Evolutionary conservation across 2,797 vertebrate genomes (phyloP).

Genomic region (Nasua narica): DNA sequence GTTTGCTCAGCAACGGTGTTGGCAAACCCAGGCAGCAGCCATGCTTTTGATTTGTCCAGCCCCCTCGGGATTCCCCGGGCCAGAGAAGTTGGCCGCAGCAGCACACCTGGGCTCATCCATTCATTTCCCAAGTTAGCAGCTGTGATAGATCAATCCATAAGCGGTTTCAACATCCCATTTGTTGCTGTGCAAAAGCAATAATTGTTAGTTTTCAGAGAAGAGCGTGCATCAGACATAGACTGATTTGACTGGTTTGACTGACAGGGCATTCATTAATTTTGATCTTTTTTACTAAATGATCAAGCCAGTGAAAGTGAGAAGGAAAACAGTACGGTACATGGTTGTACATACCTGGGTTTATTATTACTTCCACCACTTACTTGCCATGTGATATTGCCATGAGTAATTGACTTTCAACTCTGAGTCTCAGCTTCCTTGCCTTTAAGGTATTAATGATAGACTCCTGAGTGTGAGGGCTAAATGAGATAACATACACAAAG

Average conservation of each 20-base stretch:
- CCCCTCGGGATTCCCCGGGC: neutral
- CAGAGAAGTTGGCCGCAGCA: neutral
- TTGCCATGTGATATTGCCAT: neutral
- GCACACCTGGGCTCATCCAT: neutral
- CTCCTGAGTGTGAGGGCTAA: neutral
- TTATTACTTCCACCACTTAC: neutral
- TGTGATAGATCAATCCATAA: neutral
- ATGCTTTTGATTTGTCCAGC: neutral
- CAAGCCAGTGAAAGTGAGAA: neutral
- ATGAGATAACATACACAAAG: neutral
- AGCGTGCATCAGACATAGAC: neutral
- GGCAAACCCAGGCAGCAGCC: neutral
- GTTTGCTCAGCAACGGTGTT: neutral
- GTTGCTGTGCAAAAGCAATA: neutral
- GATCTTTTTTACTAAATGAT: neutral
- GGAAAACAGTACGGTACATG: neutral
- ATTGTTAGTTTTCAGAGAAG: neutral
- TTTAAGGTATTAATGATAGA: neutral
- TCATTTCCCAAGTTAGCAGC: neutral
- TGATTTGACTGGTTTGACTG: neutral
- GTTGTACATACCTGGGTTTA: neutral
- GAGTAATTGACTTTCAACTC: neutral
- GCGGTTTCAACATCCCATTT: neutral
- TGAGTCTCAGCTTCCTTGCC: neutral
- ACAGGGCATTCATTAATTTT: neutral